These are phyloP conservation scores for Drosophila buzzatii DNA, from an alignment of 2,888 invertebrate genomes.

Conservation along the genomic window DNA sequence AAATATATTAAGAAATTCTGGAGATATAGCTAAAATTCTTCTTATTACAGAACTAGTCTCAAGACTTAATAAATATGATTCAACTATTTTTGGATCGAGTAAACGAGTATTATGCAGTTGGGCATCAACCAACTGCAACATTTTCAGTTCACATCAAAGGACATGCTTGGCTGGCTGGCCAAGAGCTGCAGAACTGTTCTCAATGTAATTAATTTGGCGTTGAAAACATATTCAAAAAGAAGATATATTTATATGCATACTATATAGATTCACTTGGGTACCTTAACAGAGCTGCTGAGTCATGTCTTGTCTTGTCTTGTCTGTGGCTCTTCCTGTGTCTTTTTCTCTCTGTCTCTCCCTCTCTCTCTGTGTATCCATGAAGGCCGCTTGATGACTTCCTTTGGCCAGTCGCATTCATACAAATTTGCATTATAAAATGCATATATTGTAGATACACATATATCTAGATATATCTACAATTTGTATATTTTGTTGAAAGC, in stretches of 20 bases:
- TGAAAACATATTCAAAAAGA: slow-evolving; percentile 47
- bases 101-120: not conserved
- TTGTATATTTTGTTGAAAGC: slow-evolving; percentile 42
- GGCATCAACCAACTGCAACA: not conserved
- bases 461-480: slow-evolving; percentile 5
- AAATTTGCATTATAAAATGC: slow-evolving; percentile 66
- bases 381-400: slow-evolving; percentile 66
- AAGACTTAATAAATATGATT: not conserved
- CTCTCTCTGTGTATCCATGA: slow-evolving; percentile 11
- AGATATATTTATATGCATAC: not conserved
- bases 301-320: slow-evolving; percentile 59
- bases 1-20: not conserved
- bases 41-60: not conserved
- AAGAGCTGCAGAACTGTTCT: slow-evolving; percentile 20
- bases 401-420: slow-evolving; percentile 34
- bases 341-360: not conserved
- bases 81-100: not conserved
- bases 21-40: not conserved
- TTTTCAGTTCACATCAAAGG: slow-evolving; percentile 58
- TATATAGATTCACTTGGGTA: not conserved
- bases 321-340: slow-evolving; percentile 64
- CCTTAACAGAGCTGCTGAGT: slow-evolving; percentile 39
- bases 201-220: slow-evolving; percentile 71
- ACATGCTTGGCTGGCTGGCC: slow-evolving; percentile 66
- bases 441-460: not conserved